Percentiles rank a stretch among this genome's conserved stretches.
Conservation (phyloP, 1,140 invertebrate species). For the Drosophila kanapiae region DNA sequence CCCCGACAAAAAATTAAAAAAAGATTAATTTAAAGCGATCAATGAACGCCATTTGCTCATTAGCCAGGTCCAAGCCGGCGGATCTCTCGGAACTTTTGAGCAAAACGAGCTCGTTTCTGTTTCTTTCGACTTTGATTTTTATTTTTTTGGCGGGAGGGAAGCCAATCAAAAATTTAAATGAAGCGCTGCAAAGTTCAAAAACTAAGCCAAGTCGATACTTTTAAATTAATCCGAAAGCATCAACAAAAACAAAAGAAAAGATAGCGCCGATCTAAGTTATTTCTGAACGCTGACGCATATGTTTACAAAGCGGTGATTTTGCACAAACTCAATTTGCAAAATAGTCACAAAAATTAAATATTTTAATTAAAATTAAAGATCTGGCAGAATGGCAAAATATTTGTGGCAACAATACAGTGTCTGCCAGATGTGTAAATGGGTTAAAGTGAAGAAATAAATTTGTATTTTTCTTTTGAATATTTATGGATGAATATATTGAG, state of each 20-base stretch:
- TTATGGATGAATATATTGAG: background rate
- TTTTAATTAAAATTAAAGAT: slow-evolving; percentile 55
- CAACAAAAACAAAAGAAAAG: slow-evolving; percentile 39
- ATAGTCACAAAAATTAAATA: slow-evolving; percentile 41
- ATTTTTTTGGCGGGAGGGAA: slow-evolving; percentile 52
- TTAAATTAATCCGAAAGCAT: slow-evolving; percentile 67
- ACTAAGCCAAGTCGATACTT: slow-evolving; percentile 71
- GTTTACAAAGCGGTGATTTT: slow-evolving; percentile 6
- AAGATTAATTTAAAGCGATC: slow-evolving; percentile 84
- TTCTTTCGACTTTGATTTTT: slow-evolving; percentile 17
- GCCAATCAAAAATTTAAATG: slow-evolving; percentile 84
- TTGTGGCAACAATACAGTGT: background rate
- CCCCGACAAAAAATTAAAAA: slow-evolving; percentile 78
- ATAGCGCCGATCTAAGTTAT: slow-evolving; percentile 53
- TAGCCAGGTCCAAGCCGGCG: slow-evolving; percentile 63
- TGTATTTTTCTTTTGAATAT: background rate
- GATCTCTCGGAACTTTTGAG: slow-evolving; percentile 54
- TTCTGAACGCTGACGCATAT: slow-evolving; percentile 59
- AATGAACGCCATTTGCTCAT: slow-evolving; percentile 84
- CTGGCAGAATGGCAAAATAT: slow-evolving; percentile 2
- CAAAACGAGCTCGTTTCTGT: slow-evolving; percentile 65
- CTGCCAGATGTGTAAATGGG: background rate
- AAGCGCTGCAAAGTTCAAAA: slow-evolving; percentile 79
- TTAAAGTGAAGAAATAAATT: background rate
- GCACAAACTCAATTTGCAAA: slow-evolving; percentile 45